phyloP scores from a whole-genome alignment of 2,797 vertebrate genomes.

The Neomorphus geoffroyi region DNA sequence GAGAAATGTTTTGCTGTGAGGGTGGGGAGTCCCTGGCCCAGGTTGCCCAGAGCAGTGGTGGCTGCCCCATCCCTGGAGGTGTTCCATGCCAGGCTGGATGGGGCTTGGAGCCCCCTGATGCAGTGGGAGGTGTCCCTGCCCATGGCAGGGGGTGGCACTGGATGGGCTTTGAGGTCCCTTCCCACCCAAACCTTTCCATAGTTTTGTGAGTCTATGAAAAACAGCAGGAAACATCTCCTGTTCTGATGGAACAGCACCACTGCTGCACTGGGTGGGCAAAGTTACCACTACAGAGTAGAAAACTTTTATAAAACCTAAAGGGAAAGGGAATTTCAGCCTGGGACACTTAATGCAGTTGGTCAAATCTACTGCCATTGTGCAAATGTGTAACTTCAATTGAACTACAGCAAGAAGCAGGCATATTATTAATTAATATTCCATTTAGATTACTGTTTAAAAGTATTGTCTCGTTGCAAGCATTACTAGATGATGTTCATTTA shows the following conservation, averaged over 20 bases:
- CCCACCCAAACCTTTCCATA: no score
- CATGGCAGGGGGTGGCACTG: no score
- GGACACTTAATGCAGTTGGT: background rate
- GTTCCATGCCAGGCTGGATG: no score
- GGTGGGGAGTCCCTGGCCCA: no score
- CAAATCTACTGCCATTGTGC: background rate
- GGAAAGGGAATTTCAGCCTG: background rate
- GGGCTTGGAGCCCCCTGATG: no score
- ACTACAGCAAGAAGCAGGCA: background rate
- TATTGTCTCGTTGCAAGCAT: background rate
- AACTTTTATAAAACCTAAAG: background rate
- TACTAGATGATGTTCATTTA: background rate
- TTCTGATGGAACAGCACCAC: background rate
- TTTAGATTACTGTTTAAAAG: background rate
- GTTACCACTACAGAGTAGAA: background rate
- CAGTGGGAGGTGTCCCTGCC: no score
- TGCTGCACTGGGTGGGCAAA: background rate
- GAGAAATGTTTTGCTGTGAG: no score
- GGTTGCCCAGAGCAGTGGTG: no score
- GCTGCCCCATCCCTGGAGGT: no score
- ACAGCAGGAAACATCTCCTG: background rate
- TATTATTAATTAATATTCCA: slow-evolving; percentile 26
- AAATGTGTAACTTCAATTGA: background rate
- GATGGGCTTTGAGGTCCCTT: no score
- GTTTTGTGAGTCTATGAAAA: no score